Evolutionary conservation across 2,797 vertebrate genomes (phyloP).

Genomic region (Enteromius thamalakanensis): DNA sequence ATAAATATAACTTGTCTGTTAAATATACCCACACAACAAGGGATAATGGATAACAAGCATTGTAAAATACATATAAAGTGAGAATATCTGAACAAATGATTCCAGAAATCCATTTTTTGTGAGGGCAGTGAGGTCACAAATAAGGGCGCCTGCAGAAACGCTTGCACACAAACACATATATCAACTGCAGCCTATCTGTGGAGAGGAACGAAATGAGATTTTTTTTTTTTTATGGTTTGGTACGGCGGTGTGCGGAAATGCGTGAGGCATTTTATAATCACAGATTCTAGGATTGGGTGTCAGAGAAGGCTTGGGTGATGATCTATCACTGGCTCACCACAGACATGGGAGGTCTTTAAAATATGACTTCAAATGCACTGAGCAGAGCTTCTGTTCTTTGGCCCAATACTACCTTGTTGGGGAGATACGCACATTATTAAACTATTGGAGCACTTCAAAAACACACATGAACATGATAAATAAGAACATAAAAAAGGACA

Average conservation of each 20-base stretch:
- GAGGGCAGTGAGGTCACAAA: slow-evolving; percentile 21
- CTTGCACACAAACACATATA: slow-evolving; percentile 42
- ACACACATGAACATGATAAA: neutral
- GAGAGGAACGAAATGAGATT: slow-evolving; percentile 71
- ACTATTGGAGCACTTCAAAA: neutral
- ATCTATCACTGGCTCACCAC: slow-evolving; percentile 71
- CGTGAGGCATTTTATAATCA: slow-evolving; percentile 70
- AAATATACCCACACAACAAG: neutral
- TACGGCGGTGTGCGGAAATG: slow-evolving; percentile 60
- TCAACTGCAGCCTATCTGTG: slow-evolving; percentile 62
- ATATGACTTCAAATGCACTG: slow-evolving; percentile 66
- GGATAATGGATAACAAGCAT: neutral
- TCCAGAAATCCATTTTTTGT: slow-evolving; percentile 9
- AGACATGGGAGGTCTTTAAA: slow-evolving; percentile 68
- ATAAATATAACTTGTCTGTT: neutral
- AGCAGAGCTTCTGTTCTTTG: slow-evolving; percentile 13
- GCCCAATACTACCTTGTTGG: slow-evolving; percentile 3
- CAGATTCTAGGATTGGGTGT: slow-evolving; percentile 76
- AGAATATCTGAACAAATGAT: slow-evolving; percentile 15
- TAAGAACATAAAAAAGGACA: neutral
- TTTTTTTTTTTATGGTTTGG: slow-evolving; percentile 63
- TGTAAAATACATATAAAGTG: slow-evolving; percentile 4
- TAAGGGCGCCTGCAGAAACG: neutral
- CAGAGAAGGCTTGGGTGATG: slow-evolving; percentile 72
- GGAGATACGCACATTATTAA: slow-evolving; percentile 41